A percentile compares a stretch with the other conserved stretches of the same genome.
These are phyloP conservation scores for Cichladusa arquata DNA, from an alignment of 2,113 vertebrate genomes.

Conservation along the genomic window DNA sequence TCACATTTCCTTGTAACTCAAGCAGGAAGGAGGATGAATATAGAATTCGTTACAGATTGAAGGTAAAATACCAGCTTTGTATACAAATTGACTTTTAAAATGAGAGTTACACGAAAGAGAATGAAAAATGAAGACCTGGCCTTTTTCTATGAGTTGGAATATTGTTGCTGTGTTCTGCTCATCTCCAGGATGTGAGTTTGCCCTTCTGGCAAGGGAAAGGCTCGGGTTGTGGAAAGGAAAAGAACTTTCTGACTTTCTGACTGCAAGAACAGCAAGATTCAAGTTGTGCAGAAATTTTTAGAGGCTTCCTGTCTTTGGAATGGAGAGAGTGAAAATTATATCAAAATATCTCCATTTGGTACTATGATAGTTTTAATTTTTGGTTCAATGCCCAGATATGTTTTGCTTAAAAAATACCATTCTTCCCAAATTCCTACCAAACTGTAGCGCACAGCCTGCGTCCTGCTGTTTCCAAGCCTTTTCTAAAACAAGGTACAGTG, in stretches of 20 bases:
- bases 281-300: not conserved
- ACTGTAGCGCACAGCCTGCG: rapidly evolving
- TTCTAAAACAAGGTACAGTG: not conserved
- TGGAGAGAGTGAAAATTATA: not conserved
- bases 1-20: not conserved
- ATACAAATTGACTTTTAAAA: not conserved
- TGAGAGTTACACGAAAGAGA: not conserved
- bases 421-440: not conserved
- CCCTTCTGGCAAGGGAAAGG: not conserved
- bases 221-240: not conserved
- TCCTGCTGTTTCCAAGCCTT: not conserved
- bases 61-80: not conserved
- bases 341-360: not conserved
- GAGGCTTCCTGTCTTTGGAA: not conserved
- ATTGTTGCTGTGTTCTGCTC: not conserved
- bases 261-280: not conserved
- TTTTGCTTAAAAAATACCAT: not conserved
- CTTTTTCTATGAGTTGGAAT: not conserved
- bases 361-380: not conserved
- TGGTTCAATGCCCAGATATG: not conserved
- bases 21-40: not conserved
- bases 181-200: not conserved
- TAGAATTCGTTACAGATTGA: rapidly evolving
- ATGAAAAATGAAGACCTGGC: not conserved
- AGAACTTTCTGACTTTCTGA: not conserved